Conservation (phyloP, 2,113 vertebrate species). For the Microtus ochrogaster region DNA sequence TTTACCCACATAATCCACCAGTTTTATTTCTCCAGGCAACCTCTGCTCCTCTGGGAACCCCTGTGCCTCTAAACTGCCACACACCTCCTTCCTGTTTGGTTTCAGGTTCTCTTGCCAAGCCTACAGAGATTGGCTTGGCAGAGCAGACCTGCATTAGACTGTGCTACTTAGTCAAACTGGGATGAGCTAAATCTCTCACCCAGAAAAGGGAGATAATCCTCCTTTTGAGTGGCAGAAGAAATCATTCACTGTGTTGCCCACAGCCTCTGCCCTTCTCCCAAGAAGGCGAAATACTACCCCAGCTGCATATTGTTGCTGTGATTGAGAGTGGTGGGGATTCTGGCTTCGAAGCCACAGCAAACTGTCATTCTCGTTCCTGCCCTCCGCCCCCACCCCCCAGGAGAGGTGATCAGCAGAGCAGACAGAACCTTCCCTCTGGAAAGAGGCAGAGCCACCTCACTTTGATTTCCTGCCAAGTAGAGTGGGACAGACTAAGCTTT, state of each 20-base stretch:
- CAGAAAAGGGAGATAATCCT: conserved; percentile 23
- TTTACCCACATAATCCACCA: conserved; percentile 36
- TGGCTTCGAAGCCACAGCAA: not conserved
- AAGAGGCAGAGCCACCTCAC: not conserved
- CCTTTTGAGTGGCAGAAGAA: not conserved
- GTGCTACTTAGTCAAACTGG: not conserved
- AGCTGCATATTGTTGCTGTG: not conserved
- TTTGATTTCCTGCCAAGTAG: conserved; percentile 24
- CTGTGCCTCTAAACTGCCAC: not conserved
- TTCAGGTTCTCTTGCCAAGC: conserved; percentile 52
- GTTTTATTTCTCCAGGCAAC: conserved; percentile 39
- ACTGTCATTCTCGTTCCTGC: not conserved
- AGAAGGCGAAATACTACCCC: not conserved
- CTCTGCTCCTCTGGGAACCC: not conserved
- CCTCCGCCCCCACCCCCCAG: not conserved
- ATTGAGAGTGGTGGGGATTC: not conserved
- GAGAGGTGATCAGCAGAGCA: not conserved
- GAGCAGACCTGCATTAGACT: not conserved
- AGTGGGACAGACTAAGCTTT: not conserved
- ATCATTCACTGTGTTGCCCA: not conserved
- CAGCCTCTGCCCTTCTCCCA: not conserved
- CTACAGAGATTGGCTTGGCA: not conserved
- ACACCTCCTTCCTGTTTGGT: not conserved
- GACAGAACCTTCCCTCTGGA: not conserved
- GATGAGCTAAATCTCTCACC: not conserved